A percentile compares a stretch with the other conserved stretches of the same genome.
These are phyloP conservation scores for Melanotaenia nigrans DNA, from an alignment of 2,797 vertebrate species.

Conservation along the genomic window DNA sequence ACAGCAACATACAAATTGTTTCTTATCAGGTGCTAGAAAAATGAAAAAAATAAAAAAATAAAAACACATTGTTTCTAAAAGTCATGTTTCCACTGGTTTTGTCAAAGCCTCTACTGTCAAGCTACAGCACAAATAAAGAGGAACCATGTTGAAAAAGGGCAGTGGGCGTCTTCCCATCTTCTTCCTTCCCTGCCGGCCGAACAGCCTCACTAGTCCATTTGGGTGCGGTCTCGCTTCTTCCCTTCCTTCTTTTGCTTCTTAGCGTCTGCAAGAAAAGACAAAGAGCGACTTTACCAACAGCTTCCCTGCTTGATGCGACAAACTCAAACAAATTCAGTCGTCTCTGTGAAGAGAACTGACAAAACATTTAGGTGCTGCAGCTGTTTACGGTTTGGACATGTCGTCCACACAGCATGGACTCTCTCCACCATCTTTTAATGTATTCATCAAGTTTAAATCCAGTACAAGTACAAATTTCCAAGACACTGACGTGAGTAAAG, in stretches of 20 bases:
- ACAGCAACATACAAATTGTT: constrained; percentile 55
- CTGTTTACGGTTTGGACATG: too few relatives aligned
- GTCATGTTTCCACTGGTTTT: constrained; percentile 53
- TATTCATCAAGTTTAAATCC: too few relatives aligned
- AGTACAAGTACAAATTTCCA: too few relatives aligned
- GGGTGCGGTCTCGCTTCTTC: constrained; percentile 83
- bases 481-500: too few relatives aligned
- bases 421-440: too few relatives aligned
- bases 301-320: constrained; percentile 14
- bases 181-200: constrained; percentile 16
- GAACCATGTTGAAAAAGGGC: constrained; percentile 56
- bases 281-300: not conserved
- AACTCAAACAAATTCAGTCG: constrained; percentile 27
- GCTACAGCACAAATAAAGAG: constrained; percentile 72
- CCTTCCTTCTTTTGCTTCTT: constrained; percentile 85
- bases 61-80: constrained; percentile 55
- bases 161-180: constrained; percentile 35
- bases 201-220: constrained; percentile 73
- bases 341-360: constrained; percentile 23
- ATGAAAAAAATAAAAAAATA: constrained; percentile 18
- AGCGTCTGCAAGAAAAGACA: constrained; percentile 72
- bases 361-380: not conserved
- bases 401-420: too few relatives aligned
- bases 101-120: constrained; percentile 65
- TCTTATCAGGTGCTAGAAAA: constrained; percentile 59